Evolutionary conservation across 2,888 invertebrate species (phyloP).

Genomic region (Euplagia quadripunctaria): DNA sequence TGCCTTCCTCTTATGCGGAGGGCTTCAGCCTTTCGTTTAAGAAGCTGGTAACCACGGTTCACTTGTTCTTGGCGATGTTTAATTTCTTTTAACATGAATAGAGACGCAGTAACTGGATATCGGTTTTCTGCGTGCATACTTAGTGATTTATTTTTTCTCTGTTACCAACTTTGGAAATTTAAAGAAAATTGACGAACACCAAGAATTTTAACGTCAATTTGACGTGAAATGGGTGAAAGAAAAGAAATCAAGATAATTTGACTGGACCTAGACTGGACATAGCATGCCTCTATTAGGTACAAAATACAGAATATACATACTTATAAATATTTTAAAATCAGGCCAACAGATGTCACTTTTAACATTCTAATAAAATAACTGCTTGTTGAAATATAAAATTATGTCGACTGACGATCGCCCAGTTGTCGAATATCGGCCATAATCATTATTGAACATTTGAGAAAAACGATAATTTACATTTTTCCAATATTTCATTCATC

Average conservation of each 20-base stretch:
- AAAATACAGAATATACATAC: too few species aligned
- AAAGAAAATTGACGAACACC: neutral
- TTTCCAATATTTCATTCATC: too few species aligned
- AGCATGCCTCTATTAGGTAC: too few species aligned
- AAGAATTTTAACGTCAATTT: conserved; percentile 14
- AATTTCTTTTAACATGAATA: conserved; percentile 81
- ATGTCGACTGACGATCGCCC: too few species aligned
- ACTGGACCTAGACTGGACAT: too few species aligned
- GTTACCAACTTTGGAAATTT: neutral
- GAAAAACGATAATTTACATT: too few species aligned
- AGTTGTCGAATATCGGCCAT: too few species aligned
- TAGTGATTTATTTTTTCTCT: neutral
- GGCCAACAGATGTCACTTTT: too few species aligned
- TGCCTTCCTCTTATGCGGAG: conserved; percentile 73
- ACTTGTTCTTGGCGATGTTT: conserved; percentile 79
- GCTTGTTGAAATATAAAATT: too few species aligned
- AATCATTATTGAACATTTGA: too few species aligned
- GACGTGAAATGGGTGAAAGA: conserved; percentile 11
- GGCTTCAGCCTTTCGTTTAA: conserved; percentile 78
- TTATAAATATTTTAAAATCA: too few species aligned
- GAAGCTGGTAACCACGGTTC: conserved; percentile 73
- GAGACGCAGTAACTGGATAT: conserved; percentile 78
- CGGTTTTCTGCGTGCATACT: conserved; percentile 79
- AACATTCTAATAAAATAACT: neutral
- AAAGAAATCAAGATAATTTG: neutral